phyloP scores from a whole-genome alignment of 2,888 invertebrate species.

The Glyphotaelius pellucidus region DNA sequence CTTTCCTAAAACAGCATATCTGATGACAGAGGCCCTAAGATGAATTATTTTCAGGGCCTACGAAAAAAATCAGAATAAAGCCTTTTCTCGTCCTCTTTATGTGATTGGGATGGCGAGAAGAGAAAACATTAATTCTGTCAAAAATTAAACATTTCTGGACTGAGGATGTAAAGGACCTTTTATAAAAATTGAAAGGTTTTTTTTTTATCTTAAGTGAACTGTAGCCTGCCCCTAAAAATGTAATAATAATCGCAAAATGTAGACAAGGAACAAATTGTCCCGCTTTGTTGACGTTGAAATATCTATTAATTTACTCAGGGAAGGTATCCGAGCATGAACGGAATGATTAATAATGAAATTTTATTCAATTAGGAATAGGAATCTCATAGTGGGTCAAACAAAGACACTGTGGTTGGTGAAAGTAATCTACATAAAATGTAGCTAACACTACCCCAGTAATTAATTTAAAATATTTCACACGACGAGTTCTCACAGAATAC shows the following conservation, averaged over 20 bases:
- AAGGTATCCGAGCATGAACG: not conserved
- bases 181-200: not conserved
- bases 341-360: not conserved
- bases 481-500: not conserved
- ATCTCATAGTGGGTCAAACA: not conserved
- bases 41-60: too few relatives aligned
- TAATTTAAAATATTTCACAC: not conserved
- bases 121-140: not conserved
- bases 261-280: not conserved
- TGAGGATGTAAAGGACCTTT: not conserved
- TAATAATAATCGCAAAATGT: not conserved
- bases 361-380: not conserved
- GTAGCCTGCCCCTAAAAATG: not conserved
- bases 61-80: not conserved
- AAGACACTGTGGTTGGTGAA: not conserved
- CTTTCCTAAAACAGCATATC: too few relatives aligned
- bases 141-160: not conserved
- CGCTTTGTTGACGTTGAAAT: not conserved
- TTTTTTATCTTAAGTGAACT: not conserved
- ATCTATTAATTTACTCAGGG: not conserved
- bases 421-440: not conserved
- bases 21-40: too few relatives aligned
- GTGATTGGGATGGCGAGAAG: not conserved
- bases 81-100: not conserved
- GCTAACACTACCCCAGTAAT: not conserved